Base-by-base conservation (phyloP, 2,888 invertebrate species). In the Pherbina coryleti region DNA sequence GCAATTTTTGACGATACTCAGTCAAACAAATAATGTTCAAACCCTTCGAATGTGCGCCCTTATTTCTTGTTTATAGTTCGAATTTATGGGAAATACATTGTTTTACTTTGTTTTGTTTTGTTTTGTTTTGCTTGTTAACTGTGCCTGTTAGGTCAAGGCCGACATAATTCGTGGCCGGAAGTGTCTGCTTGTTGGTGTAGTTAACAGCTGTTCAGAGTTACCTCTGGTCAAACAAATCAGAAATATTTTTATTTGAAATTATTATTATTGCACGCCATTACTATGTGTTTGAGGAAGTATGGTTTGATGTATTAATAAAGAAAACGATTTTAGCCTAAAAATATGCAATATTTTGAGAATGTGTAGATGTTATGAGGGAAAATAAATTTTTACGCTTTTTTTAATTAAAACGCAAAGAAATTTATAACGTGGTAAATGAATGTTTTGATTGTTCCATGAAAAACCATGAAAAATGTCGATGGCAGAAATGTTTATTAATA, bases 91-190 rank as follows among this genome's bases (percentile, higher is more conserved):
- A 11, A 11, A 44, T 44, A 44, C 44, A 44, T 9, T 60, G 55
- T 8, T 55, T 55, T 8, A 8, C 17, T 55, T 57, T 19, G 2
- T 69, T 69, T 22, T 7, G 2, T 25, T 22, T 69, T 11, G 28
- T 49, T 72, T 17, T 60, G 22, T 37, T 55, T 7, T n/a, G 8
- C 14, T 22, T 22, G 3, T 57, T 57, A 19, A 55, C 22, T 14
- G 9, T 55, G 55, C n/a, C n/a, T 55, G 11, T 28, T 25, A 51
- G 79, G 79, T 77, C 77, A 79, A 77, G 79, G 77, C 49, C 64
- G 28, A 75, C 74, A 67, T 34, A 79, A 71, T 73, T 76, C 73
- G 57, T 55, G 71, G 64, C 55, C 76, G 78, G 74, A 77, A 79
- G 71, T 66, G 70, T 51, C 19, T 70, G 62, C 31, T 28, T 69